A percentile compares a stretch with the other conserved stretches of the same genome.
Conservation (phyloP, 2,113 vertebrate genomes). For the Hyla sarda region DNA sequence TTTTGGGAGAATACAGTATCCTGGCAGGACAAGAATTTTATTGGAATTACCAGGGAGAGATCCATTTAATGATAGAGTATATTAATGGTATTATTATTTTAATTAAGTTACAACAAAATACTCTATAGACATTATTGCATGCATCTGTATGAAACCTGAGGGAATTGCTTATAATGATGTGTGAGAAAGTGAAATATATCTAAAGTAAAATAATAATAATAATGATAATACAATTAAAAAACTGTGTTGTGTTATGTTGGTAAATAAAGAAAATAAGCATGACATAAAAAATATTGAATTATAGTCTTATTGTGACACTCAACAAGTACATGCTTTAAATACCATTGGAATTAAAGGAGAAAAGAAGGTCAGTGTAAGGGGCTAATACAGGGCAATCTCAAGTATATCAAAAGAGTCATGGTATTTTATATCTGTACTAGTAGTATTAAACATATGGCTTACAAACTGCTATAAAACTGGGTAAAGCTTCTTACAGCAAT, state of each 20-base stretch:
- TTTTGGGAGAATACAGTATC: too few species aligned
- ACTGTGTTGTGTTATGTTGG: too few species aligned
- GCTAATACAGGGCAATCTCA: neutral
- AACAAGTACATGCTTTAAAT: neutral
- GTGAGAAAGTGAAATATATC: neutral
- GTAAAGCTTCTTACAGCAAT: too few species aligned
- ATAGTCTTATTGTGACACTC: neutral
- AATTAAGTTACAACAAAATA: neutral
- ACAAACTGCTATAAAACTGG: neutral
- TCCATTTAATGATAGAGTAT: neutral
- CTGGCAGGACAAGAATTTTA: too few species aligned
- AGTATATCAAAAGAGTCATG: neutral
- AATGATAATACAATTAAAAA: neutral
- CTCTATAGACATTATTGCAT: neutral
- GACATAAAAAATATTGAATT: neutral
- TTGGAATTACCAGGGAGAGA: too few species aligned
- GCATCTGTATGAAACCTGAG: neutral
- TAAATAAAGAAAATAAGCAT: constrained; percentile 6
- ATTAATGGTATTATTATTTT: neutral
- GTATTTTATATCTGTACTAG: neutral
- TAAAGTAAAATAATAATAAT: neutral
- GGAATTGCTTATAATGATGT: neutral
- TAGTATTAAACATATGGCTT: neutral
- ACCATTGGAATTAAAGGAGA: neutral
- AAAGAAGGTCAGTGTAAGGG: neutral